Percentiles rank a stretch among this genome's conserved stretches.
These are phyloP conservation scores for Ceyx margarethae DNA, from an alignment of 2,113 vertebrate species.

Conservation along the genomic window DNA sequence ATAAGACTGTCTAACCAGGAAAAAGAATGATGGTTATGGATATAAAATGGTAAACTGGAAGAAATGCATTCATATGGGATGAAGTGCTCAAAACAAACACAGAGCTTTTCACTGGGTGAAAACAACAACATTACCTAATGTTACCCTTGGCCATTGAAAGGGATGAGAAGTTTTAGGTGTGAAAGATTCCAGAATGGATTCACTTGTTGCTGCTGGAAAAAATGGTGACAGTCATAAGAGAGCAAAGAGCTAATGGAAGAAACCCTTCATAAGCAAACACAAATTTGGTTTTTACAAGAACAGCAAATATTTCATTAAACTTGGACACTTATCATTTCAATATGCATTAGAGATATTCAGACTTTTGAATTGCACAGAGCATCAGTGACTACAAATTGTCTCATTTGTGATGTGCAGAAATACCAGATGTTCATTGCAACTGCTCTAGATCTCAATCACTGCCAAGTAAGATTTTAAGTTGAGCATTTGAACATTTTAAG, in stretches of 20 bases:
- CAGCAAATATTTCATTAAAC: not conserved
- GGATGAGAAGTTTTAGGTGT: constrained; percentile 75
- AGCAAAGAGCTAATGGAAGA: constrained; percentile 46
- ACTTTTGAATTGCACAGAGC: not conserved
- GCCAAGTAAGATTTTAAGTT: not conserved
- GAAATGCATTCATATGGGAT: constrained; percentile 60
- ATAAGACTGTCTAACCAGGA: constrained; percentile 3
- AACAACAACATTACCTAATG: constrained; percentile 79
- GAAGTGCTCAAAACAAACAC: constrained; percentile 61
- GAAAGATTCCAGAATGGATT: constrained; percentile 75
- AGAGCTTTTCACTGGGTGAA: constrained; percentile 55
- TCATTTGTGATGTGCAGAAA: not conserved
- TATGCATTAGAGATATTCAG: constrained; percentile 8
- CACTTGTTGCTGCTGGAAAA: constrained; percentile 79
- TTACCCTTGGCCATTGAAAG: constrained; percentile 79
- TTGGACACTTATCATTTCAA: constrained; percentile 1
- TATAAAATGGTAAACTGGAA: constrained; percentile 49
- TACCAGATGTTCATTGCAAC: not conserved
- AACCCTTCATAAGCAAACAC: constrained; percentile 37
- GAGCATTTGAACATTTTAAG: not conserved
- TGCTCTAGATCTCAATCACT: not conserved
- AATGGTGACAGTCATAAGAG: constrained; percentile 72
- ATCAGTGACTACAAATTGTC: not conserved
- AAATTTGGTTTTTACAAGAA: constrained; percentile 29
- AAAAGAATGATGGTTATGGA: constrained; percentile 37